A percentile compares a stretch with the other conserved stretches of the same genome.
These are phyloP conservation scores for Dryocosmus kuriphilus DNA, from an alignment of 2,888 invertebrate species.

Conservation along the genomic window DNA sequence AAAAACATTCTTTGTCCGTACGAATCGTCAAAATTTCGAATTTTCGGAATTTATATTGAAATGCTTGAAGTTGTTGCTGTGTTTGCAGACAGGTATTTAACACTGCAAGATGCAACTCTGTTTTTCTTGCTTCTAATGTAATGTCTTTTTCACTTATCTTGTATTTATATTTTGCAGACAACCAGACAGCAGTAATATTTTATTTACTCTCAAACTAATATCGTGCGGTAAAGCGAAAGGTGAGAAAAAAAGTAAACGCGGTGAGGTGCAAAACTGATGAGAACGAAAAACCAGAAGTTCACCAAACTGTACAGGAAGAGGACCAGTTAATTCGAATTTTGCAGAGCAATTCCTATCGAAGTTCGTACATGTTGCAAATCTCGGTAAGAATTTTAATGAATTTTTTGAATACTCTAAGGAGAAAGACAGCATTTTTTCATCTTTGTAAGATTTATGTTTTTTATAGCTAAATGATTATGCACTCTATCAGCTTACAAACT, in stretches of 20 bases:
- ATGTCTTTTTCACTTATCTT: not conserved
- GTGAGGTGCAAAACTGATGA: not conserved
- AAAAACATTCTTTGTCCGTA: too few relatives aligned
- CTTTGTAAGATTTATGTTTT: not conserved
- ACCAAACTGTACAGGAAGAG: too few relatives aligned
- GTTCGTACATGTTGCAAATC: slow-evolving; percentile 10
- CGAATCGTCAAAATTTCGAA: too few relatives aligned
- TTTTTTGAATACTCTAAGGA: not conserved
- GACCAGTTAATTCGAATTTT: not conserved
- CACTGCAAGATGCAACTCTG: not conserved
- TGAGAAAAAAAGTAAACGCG: not conserved
- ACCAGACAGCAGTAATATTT: not conserved
- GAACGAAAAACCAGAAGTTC: too few relatives aligned
- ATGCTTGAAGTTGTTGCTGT: not conserved
- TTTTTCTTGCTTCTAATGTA: too few relatives aligned
- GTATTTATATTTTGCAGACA: not conserved
- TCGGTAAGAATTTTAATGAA: not conserved
- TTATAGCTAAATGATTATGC: not conserved
- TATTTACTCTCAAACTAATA: not conserved
- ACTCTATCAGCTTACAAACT: not conserved
- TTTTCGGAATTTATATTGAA: too few relatives aligned
- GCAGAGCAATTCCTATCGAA: slow-evolving; percentile 13
- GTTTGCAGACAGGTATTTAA: not conserved
- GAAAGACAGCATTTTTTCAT: too few relatives aligned
- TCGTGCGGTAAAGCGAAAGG: not conserved